Percentiles rank a stretch among this genome's conserved stretches.
These are phyloP conservation scores for Diachasma alloeum DNA, from an alignment of 1,140 invertebrate genomes.

Conservation along the genomic window DNA sequence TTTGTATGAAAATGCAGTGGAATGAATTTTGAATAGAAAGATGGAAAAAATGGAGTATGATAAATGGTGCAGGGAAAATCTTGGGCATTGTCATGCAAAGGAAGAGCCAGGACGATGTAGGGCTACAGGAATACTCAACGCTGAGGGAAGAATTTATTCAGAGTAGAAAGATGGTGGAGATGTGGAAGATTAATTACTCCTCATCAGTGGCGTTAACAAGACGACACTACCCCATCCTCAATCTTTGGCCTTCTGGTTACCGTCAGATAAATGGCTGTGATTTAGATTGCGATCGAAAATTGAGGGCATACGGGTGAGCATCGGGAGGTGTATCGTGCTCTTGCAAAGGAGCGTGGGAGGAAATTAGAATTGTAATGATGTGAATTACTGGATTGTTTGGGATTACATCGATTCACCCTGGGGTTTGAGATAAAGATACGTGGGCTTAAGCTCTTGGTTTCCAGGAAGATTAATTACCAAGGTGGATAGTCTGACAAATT, in stretches of 20 bases:
- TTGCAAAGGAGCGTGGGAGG: not conserved
- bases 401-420: not conserved
- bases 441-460: not conserved
- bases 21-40: not conserved
- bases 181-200: slow-evolving; percentile 21
- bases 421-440: not conserved
- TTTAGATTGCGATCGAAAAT: slow-evolving; percentile 20
- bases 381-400: not conserved
- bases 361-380: slow-evolving; percentile 3
- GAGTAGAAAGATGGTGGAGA: not conserved
- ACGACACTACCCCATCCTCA: not conserved
- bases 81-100: slow-evolving; percentile 8
- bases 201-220: slow-evolving; percentile 29
- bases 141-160: slow-evolving; percentile 19
- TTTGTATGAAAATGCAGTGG: slow-evolving; percentile 3
- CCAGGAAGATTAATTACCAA: not conserved
- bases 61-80: slow-evolving; percentile 2
- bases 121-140: not conserved
- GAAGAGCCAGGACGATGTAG: not conserved
- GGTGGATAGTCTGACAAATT: not conserved
- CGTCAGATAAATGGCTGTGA: slow-evolving; percentile 17
- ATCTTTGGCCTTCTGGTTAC: not conserved
- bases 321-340: not conserved
- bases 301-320: not conserved
- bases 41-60: not conserved